phyloP scores from a whole-genome alignment of 2,113 vertebrate species.

The Notechis scutatus region DNA sequence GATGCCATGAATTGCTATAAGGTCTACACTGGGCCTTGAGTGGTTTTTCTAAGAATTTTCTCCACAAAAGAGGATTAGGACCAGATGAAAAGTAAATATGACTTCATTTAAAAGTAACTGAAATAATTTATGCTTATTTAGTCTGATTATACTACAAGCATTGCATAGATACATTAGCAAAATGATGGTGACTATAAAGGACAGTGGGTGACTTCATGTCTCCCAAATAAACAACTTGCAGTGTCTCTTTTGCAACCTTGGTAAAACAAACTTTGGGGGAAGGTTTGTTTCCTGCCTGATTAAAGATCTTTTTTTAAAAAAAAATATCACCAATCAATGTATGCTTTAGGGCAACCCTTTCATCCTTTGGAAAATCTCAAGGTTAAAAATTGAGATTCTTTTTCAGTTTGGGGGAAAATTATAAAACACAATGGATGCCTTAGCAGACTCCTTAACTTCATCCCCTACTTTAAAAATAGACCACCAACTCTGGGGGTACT shows the following conservation, averaged over 20 bases:
- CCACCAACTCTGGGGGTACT: neutral
- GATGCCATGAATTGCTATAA: neutral
- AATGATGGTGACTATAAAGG: neutral
- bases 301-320: neutral
- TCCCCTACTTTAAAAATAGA: neutral
- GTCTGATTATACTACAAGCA: neutral
- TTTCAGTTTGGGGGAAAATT: neutral
- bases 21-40: neutral
- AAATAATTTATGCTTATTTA: neutral
- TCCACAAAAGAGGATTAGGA: neutral
- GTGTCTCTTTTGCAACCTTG: neutral
- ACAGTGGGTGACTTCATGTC: neutral
- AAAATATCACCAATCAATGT: neutral
- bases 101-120: neutral
- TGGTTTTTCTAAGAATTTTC: neutral
- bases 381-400: neutral
- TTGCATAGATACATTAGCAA: neutral
- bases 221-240: neutral
- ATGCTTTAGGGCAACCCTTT: neutral
- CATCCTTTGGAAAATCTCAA: neutral
- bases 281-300: neutral
- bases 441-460: neutral
- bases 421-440: neutral
- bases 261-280: neutral
- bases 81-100: neutral